Conservation (phyloP, 1,140 invertebrate genomes). For the Galleria mellonella region DNA sequence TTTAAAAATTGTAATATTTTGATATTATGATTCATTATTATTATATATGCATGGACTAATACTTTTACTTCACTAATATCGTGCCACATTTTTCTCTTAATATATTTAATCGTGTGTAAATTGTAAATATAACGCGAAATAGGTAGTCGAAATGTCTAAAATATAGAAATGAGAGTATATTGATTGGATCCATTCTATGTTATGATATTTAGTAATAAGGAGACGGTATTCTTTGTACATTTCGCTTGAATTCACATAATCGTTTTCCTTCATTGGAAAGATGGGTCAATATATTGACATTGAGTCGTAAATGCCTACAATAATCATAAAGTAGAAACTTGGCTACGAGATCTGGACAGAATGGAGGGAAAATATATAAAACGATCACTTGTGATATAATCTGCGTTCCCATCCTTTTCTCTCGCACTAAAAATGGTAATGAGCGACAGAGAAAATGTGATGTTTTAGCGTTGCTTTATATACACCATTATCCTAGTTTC, state of each 20-base stretch:
- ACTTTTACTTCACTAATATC: slow-evolving; percentile 9
- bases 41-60: slow-evolving; percentile 6
- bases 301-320: background rate
- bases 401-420: too few relatives aligned
- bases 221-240: background rate
- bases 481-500: too few relatives aligned
- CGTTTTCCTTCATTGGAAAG: background rate
- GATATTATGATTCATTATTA: too few relatives aligned
- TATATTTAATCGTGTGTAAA: slow-evolving; percentile 8
- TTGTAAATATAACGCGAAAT: slow-evolving; percentile 9
- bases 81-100: slow-evolving; percentile 8
- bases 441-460: too few relatives aligned
- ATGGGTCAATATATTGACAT: background rate
- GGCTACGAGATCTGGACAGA: background rate
- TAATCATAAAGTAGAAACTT: slow-evolving; percentile 1
- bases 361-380: background rate
- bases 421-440: too few relatives aligned
- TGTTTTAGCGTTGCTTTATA: too few relatives aligned
- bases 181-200: background rate
- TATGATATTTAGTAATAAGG: slow-evolving; percentile 1
- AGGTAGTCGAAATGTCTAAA: slow-evolving; percentile 12
- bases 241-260: background rate
- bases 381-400: too few relatives aligned
- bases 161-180: slow-evolving; percentile 6
- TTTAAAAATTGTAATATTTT: too few relatives aligned